Base-by-base conservation (phyloP, 2,888 invertebrate species). In the Philereme transversata region DNA sequence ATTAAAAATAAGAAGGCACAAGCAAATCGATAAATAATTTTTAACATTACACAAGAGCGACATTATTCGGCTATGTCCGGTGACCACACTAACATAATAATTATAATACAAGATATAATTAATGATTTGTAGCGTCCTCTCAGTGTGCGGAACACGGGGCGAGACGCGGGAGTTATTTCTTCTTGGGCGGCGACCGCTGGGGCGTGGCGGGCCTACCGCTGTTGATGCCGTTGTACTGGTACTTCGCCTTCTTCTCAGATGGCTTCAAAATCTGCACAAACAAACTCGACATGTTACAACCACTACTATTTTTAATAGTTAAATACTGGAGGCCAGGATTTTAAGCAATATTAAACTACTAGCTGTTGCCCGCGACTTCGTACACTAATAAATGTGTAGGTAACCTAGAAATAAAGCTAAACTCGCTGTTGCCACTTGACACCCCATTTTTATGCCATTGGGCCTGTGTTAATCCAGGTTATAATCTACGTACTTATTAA, bases 211-310 rank as follows among this genome's bases (percentile, higher is more conserved):
- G 96, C 93, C 98, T 94, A 68, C 96, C 96, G 68, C 96, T 96
- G 89, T 97, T 97, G 90, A 96, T 95, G 76, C 97, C 97, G 77
- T 96, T 95, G 92, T 99, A 99, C 86, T 99, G 98, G 91, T 99
- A 99, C 93, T 99, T 99, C 74, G 99, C 99, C 93, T 99, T 99
- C 93, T 99, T 99, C 93, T 99, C 99, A 66, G 99, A 99, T 79
- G 99, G 99, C 92, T 99, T 99, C 90, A 99, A 93, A 80, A 99
- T 99, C 99, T 99, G 88, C 56, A 52, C 45, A 55, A 40, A 62
- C 57, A 59, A 48, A 49, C 3, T 1, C 22, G 3, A 22, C 22
- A 22, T 22, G 1, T 22, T 22, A 22, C 22, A 22, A 22, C 22
- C 22, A 22, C 22, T 22, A 22, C 22, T n/a, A 22, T 22, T 22